Conservation (phyloP, 1,140 invertebrate genomes). For the Brachionus angularis region DNA sequence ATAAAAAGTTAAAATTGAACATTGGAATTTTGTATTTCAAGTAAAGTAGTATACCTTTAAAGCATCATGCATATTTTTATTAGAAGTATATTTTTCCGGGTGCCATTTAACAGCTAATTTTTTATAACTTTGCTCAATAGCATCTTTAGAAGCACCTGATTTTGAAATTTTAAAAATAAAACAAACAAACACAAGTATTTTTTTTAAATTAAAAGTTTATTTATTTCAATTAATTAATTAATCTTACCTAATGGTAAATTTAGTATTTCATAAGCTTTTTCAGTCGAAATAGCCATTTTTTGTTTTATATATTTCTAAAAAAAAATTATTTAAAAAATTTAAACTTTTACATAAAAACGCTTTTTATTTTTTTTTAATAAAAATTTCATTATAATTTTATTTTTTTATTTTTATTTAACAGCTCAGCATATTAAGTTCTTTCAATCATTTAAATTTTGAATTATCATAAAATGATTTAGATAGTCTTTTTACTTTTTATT, state of each 20-base stretch:
- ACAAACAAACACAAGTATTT: not conserved
- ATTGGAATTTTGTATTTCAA: not conserved
- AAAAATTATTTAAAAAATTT: too few relatives aligned
- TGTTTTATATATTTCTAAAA: too few relatives aligned
- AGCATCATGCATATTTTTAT: constrained; percentile 48
- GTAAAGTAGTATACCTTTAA: constrained; percentile 49
- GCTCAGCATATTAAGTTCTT: too few relatives aligned
- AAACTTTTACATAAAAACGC: too few relatives aligned
- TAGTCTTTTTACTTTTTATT: too few relatives aligned
- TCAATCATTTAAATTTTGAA: too few relatives aligned
- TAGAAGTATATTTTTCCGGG: constrained; percentile 82
- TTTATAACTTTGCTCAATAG: constrained; percentile 66
- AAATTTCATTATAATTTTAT: too few relatives aligned
- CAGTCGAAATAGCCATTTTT: constrained; percentile 44
- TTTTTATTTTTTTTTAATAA: too few relatives aligned
- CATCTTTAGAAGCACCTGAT: constrained; percentile 53
- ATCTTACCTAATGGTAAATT: constrained; percentile 45
- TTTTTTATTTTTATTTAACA: too few relatives aligned
- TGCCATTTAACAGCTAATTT: constrained; percentile 90
- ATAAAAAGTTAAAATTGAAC: not conserved
- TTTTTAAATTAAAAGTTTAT: not conserved
- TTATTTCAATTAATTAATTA: too few relatives aligned
- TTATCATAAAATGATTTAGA: too few relatives aligned
- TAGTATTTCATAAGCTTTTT: constrained; percentile 45
- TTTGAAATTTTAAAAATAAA: constrained; percentile 3